A percentile compares a stretch with the other conserved stretches of the same genome.
Evolutionary conservation across 2,888 invertebrate species (phyloP).

Genomic region (Eupithecia tripunctaria): DNA sequence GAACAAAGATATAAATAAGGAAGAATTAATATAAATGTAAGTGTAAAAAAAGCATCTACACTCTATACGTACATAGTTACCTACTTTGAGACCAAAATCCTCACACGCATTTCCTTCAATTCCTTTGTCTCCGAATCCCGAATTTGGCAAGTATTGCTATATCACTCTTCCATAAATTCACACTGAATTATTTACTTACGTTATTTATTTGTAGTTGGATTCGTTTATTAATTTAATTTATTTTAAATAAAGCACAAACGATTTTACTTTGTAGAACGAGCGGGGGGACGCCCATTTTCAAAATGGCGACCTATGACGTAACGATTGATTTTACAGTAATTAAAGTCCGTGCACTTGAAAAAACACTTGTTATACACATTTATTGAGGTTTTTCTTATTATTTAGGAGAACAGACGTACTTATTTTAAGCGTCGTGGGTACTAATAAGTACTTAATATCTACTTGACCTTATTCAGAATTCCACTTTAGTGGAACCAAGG

Average conservation of each 20-base stretch:
- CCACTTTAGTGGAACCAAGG: not conserved
- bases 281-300: constrained; percentile 69
- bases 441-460: not conserved
- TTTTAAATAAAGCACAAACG: constrained; percentile 10
- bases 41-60: not conserved
- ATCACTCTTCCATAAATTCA: constrained; percentile 7
- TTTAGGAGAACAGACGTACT: not conserved
- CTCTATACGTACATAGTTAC: not conserved
- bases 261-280: constrained; percentile 38
- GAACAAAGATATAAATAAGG: not conserved
- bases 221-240: constrained; percentile 1
- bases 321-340: constrained; percentile 36
- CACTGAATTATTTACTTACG: not conserved
- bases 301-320: constrained; percentile 65
- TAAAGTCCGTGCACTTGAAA: constrained; percentile 17
- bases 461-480: not conserved
- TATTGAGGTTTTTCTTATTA: not conserved
- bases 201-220: not conserved
- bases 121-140: constrained; percentile 30
- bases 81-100: not conserved
- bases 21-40: too few species aligned
- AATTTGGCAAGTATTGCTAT: constrained; percentile 7
- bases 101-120: constrained; percentile 17
- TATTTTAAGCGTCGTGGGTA: not conserved
- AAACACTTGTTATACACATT: constrained; percentile 7